phyloP scores from a whole-genome alignment of 2,888 invertebrate species.

The Geophilus truncorum region DNA sequence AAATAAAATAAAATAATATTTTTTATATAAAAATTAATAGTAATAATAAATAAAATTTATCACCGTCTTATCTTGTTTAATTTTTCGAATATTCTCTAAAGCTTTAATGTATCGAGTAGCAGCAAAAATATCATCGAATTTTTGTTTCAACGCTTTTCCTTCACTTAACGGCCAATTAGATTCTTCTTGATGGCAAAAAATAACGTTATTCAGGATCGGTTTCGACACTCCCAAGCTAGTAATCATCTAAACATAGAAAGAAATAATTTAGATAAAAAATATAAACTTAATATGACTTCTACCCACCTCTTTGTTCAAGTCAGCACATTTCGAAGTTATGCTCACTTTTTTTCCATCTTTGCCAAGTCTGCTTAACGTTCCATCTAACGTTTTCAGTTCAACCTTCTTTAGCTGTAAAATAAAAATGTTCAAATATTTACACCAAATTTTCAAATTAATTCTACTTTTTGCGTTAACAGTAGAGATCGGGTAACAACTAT shows the following conservation, averaged over 20 bases:
- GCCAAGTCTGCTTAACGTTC: conserved; percentile 53
- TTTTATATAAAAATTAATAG: not conserved
- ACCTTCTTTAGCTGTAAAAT: conserved; percentile 48
- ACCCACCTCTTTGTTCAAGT: conserved; percentile 34
- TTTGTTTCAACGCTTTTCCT: conserved; percentile 84
- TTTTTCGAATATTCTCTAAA: conserved; percentile 66
- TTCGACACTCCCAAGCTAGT: conserved; percentile 77
- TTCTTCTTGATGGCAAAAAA: conserved; percentile 99
- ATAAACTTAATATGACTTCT: not conserved
- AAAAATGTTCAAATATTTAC: not conserved
- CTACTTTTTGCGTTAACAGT: conserved; percentile 56
- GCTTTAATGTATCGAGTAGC: conserved; percentile 87
- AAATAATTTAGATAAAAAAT: not conserved
- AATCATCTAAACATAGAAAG: conserved; percentile 60
- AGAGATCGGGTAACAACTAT: conserved; percentile 65
- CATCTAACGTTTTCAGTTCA: conserved; percentile 63
- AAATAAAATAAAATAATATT: not conserved
- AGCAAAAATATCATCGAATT: conserved; percentile 98
- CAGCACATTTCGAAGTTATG: conserved; percentile 39
- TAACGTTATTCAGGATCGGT: conserved; percentile 89
- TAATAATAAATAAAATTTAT: too few species aligned
- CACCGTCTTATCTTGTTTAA: conserved; percentile 58
- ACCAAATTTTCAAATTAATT: not conserved
- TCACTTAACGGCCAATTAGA: conserved; percentile 95
- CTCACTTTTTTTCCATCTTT: conserved; percentile 40